Percentiles rank a stretch among this genome's conserved stretches.
Evolutionary conservation across 2,888 invertebrate species (phyloP).

Genomic region (Lasioglossum lativentre): DNA sequence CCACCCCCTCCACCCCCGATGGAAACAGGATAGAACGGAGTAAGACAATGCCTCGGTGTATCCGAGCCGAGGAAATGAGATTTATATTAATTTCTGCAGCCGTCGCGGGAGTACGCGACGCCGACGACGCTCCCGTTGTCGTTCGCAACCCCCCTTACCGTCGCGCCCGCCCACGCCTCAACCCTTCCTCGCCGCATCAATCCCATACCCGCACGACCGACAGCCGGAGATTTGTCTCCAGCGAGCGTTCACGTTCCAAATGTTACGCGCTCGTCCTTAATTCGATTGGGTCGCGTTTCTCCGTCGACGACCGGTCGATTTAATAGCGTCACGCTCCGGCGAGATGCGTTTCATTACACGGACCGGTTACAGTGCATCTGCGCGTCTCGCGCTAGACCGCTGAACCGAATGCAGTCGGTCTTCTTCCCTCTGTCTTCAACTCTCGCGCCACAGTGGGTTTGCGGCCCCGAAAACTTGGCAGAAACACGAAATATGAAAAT

Average conservation of each 20-base stretch:
- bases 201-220: not conserved
- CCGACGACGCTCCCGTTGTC: conserved; percentile 30
- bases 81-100: conserved; percentile 80
- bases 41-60: conserved; percentile 72
- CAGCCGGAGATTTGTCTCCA: conserved; percentile 40
- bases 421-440: not conserved
- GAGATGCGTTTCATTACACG: not conserved
- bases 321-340: not conserved
- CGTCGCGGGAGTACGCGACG: conserved; percentile 63
- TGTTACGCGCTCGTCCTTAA: conserved; percentile 21
- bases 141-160: not conserved
- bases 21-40: conserved; percentile 57
- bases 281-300: conserved; percentile 17
- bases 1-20: no score
- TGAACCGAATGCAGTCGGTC: not conserved
- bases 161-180: not conserved
- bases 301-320: conserved; percentile 5
- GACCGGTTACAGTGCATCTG: conserved; percentile 5
- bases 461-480: no score
- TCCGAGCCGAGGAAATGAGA: conserved; percentile 76
- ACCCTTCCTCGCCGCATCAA: not conserved
- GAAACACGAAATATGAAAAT: no score
- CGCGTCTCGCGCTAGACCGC: not conserved
- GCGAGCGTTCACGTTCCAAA: conserved; percentile 20
- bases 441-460: no score